Evolutionary conservation across 2,113 vertebrate genomes (phyloP), one percentile per base, ranked within the genome.

Genomic region (Chaetodon trifascialis): DNA sequence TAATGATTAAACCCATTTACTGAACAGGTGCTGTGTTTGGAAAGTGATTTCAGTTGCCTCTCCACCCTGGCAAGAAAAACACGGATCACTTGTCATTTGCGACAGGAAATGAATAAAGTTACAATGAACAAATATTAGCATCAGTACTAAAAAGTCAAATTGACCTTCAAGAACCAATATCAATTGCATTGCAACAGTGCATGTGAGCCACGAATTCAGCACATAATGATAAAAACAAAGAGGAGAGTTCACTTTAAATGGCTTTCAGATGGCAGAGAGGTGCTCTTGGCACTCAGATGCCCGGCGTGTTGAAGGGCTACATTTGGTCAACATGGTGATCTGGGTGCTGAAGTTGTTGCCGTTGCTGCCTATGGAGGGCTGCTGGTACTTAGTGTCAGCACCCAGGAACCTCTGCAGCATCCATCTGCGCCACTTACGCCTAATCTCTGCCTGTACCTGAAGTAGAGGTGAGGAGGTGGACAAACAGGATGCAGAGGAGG

Each of bases 381-480:
- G 96, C 73, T 97, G 97, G 83, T 97, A 97, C 87, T 97, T 97
- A 59, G 95, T 91, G 80, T 95, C 95, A 0, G 95, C 92, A 23
- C 96, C 96, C 84, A 98, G 94, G 82, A 97, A 94, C 86, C 97
- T 91, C 89, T 98, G 96, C 85, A 97, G 88, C 65, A 97, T 97
- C 97, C 98, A 99, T 91, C 97, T 95, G 55, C 98, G 90, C 98
- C 98, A 99, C 88, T 99, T 99, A 54, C 98, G 93, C 90, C 97
- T 97, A 72, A 99, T 95, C 89, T 99, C 98, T 0, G 95, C 96
- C 88, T 99, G 98, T 55, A 99, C 98, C 98, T 99, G 89, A 56
- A 60, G 34, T 21, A 65, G 25, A 76, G 46, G n/a, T 1, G 14
- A 68, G 76, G 21, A 49, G 60, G 16, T 19, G 23, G 47, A 67